phyloP scores from a whole-genome alignment of 2,113 vertebrate species.

The Typhlomys cinereus region DNA sequence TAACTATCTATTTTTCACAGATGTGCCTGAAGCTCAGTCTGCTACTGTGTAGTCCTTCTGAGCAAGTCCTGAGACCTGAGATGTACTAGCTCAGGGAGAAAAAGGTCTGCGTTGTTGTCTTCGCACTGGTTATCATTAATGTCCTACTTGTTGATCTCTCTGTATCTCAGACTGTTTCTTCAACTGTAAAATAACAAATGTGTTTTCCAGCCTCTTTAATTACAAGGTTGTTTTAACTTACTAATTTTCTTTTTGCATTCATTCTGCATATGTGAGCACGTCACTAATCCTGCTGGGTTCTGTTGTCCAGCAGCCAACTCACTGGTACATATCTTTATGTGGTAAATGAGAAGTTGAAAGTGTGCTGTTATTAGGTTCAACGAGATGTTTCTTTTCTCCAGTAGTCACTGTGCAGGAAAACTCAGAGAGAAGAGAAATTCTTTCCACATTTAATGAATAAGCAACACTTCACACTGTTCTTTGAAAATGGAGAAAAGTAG shows the following conservation, averaged over 20 bases:
- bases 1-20: too few species aligned
- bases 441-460: background rate
- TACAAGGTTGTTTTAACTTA: constrained; percentile 32
- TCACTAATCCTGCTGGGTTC: background rate
- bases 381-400: background rate
- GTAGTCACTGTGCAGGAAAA: background rate
- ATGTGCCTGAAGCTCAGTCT: too few species aligned
- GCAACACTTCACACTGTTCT: background rate
- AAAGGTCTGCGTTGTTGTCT: background rate
- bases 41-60: background rate
- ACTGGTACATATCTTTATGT: background rate
- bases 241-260: background rate
- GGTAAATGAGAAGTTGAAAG: too few species aligned
- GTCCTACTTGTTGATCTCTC: background rate
- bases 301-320: background rate
- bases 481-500: constrained; percentile 24
- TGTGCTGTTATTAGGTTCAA: background rate
- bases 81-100: background rate
- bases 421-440: background rate
- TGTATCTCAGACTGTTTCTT: background rate
- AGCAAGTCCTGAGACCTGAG: background rate
- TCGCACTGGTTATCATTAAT: background rate
- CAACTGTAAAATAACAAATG: background rate
- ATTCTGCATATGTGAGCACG: background rate
- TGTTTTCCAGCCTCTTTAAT: background rate